Conservation (phyloP, 2,113 vertebrate genomes). For the Festucalex cinctus region DNA sequence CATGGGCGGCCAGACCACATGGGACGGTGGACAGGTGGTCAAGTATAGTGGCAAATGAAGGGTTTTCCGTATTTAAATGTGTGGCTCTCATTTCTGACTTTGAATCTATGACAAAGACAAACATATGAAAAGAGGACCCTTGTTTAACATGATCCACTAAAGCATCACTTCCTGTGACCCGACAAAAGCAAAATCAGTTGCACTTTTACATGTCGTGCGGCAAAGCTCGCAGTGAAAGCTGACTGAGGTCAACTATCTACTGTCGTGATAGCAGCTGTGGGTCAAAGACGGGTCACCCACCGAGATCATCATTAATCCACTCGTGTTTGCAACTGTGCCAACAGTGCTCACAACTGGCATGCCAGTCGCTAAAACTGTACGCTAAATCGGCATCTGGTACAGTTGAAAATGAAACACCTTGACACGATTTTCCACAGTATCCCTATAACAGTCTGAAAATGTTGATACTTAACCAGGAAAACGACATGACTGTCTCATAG, state of each 20-base stretch:
- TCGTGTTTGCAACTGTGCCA: conserved; percentile 30
- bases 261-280: conserved; percentile 9
- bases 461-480: neutral
- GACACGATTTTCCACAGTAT: neutral
- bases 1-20: conserved; percentile 12
- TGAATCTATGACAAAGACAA: neutral
- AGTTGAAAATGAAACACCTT: neutral
- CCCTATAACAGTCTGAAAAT: neutral
- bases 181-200: neutral
- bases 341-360: conserved; percentile 20
- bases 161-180: neutral
- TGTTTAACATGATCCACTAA: neutral
- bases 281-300: conserved; percentile 25
- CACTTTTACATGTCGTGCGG: neutral
- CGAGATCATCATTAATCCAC: conserved; percentile 36
- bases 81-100: neutral
- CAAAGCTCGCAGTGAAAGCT: neutral
- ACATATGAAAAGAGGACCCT: neutral
- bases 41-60: conserved; percentile 17
- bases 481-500: neutral
- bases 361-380: neutral
- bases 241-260: conserved; percentile 35
- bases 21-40: conserved; percentile 24
- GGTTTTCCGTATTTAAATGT: conserved; percentile 18
- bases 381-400: neutral